Evolutionary conservation across 2,888 invertebrate genomes (phyloP), one percentile per base, ranked within the genome.

Genomic region (Polydrusus cervinus): DNA sequence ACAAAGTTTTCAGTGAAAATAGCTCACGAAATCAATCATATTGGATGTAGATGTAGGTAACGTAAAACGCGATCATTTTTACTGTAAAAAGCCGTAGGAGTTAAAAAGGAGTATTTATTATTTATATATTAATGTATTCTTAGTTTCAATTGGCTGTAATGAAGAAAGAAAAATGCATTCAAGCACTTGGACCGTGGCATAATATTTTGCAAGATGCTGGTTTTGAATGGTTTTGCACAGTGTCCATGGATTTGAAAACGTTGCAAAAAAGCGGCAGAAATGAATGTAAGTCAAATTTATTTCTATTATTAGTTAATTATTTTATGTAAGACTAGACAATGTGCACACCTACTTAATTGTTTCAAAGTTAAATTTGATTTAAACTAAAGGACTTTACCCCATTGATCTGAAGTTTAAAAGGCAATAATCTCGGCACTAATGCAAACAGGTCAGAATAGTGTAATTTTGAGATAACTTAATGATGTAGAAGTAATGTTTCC

Each of bases 91-190:
- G 3, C 72, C 76, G 76, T 76, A 76, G 76, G 76, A 76, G 73
- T 72, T 51, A 57, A 73, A 76, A 76, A 76, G 76, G 76, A 76
- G 76, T 76, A 76, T 76, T 76, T 76, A 73, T 76, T 76, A 76
- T 76, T 76, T 76, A 76, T 76, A 73, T 76, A 76, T 76, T 76
- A 76, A 76, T 76, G 73, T 76, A 76, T 76, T 72, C 76, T 73
- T 73, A 65, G 67, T 76, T 76, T 64, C 76, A 68, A 76, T 76
- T 69, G 73, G 73, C 45, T 53, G 72, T 73, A 76, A 72, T 76
- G 76, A 76, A 72, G 69, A 69, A 69, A 49, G 70, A 73, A 73
- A 76, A 76, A 72, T 76, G 76, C 76, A 76, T 34, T 69, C 67
- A 65, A 73, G 71, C 70, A 69, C 72, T 69, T 73, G 76, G 73